A percentile compares a stretch with the other conserved stretches of the same genome.
phyloP scores from a whole-genome alignment of 2,797 vertebrate species.

The Chiloscyllium punctatum region DNA sequence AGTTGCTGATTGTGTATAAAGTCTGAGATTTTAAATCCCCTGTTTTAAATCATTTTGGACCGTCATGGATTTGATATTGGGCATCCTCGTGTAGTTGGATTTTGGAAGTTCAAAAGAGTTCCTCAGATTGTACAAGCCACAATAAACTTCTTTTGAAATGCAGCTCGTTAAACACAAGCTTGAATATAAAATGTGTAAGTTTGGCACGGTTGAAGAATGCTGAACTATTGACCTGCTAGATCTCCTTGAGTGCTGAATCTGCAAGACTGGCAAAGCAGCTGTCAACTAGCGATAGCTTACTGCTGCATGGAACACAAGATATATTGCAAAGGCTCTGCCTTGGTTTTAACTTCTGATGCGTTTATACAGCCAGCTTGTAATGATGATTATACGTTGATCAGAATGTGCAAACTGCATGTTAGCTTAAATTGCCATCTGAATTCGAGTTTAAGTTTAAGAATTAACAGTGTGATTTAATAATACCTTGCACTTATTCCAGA shows the following conservation, averaged over 20 bases:
- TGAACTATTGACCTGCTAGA: background rate
- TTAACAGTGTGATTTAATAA: background rate
- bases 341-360: background rate
- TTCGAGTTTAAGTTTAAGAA: background rate
- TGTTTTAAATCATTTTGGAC: background rate
- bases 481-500: background rate
- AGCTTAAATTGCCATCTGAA: background rate
- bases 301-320: background rate
- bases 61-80: background rate
- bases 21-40: background rate
- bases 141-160: background rate
- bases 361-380: background rate
- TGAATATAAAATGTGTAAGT: background rate
- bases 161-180: background rate
- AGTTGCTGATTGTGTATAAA: background rate
- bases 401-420: background rate
- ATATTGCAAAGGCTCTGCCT: background rate
- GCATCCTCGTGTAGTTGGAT: background rate
- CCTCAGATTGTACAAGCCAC: background rate
- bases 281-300: background rate
- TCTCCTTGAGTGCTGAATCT: conserved; percentile 4
- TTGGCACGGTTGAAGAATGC: background rate
- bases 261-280: background rate
- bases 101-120: background rate
- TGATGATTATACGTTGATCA: background rate